Conservation (phyloP, 2,888 invertebrate genomes). For the Agonum fuliginosum region DNA sequence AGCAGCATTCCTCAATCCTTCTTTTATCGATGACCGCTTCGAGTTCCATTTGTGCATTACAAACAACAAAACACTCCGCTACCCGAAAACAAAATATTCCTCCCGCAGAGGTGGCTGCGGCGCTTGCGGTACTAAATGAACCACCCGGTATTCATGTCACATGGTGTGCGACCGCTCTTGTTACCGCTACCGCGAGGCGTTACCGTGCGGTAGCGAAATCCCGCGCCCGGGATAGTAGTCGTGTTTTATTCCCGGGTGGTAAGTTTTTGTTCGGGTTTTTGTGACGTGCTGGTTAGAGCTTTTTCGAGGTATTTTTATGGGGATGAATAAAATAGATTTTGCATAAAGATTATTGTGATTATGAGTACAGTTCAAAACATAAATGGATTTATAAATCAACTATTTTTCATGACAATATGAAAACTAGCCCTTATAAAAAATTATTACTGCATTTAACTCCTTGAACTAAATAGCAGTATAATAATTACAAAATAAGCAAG, state of each 20-base stretch:
- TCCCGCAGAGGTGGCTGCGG: not conserved
- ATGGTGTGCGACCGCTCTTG: not conserved
- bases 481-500: no score
- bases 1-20: not conserved
- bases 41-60: no score
- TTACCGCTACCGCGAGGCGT: slow-evolving; percentile 15
- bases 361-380: no score
- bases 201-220: slow-evolving; percentile 15
- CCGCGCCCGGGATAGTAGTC: slow-evolving; percentile 19
- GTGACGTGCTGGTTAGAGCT: not conserved
- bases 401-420: no score
- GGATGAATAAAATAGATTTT: not conserved
- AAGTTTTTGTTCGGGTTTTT: slow-evolving; percentile 1
- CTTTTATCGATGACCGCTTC: not conserved
- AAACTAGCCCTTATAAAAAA: no score
- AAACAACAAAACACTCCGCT: not conserved
- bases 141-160: slow-evolving; percentile 42
- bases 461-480: no score
- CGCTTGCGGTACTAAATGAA: no score
- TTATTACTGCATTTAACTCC: no score
- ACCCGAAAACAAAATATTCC: slow-evolving; percentile 14
- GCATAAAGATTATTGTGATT: not conserved
- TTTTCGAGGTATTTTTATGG: no score
- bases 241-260: slow-evolving; percentile 34
- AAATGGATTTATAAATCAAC: no score